Evolutionary conservation across 2,888 invertebrate genomes (phyloP), one percentile per base, ranked within the genome.

Genomic region (Sycophila texana): DNA sequence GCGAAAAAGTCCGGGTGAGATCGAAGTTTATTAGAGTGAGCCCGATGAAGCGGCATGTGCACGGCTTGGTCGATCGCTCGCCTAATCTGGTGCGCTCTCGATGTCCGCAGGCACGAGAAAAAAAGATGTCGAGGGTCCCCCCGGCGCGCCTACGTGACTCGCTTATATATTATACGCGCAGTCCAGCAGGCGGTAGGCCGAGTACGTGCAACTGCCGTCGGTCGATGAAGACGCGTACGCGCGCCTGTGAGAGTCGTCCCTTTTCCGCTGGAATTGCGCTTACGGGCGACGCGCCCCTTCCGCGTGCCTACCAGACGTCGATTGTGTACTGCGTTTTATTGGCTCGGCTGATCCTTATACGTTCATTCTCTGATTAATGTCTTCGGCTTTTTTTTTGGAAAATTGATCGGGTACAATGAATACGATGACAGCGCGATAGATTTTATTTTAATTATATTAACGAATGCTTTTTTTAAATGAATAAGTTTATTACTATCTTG

Each of bases 211-310:
- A 5, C 7, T 12, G 16, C 20, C 18, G 39, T 0, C 39, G 71
- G 60, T 71, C 71, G 71, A 71, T 71, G 71, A 51, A 71, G 71
- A 60, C 71, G 71, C 49, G n/a, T 67, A 26, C 53, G 22, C 20
- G 26, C 4, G 53, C 26, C 39, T 10, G 39, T 10, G 26, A 20
- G 26, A 53, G 22, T 26, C n/a, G 61, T 58, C 47, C n/a, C 39
- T 63, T 39, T 39, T 39, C 39, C 39, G 10, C 10, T 10, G 39
- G 39, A 39, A 39, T 39, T 39, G 39, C 39, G 39, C 39, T 7
- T 39, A 4, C 3, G 26, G 39, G 39, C 39, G 39, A 7, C 5
- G 39, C 39, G 39, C 39, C 39, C 39, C 39, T 39, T 39, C 39
- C 39, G 39, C 39, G 10, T 10, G 10, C 10, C 7, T 10, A 10